phyloP scores from a whole-genome alignment of 2,113 vertebrate genomes.

The Megaleporinus macrocephalus region DNA sequence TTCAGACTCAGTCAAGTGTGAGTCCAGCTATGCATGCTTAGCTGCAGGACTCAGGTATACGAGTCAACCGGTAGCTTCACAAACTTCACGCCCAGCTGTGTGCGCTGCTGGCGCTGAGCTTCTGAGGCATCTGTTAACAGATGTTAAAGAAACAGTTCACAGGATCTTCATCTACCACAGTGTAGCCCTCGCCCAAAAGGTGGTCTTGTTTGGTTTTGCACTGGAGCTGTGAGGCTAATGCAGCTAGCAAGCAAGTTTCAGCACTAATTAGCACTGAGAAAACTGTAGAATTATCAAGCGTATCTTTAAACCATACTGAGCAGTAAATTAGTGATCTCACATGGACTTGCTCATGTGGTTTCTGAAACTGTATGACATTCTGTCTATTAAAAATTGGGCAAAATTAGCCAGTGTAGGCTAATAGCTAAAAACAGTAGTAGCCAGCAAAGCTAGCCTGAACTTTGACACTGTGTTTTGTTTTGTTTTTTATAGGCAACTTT shows the following conservation, averaged over 20 bases:
- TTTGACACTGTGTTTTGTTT: no score
- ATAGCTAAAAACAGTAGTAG: no score
- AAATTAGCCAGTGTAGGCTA: no score
- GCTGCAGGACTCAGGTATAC: conserved; percentile 13
- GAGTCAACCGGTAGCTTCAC: background rate
- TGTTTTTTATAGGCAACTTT: no score
- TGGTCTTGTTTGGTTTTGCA: background rate
- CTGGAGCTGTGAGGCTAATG: background rate
- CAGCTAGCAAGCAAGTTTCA: background rate
- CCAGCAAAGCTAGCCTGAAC: no score
- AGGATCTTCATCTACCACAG: background rate
- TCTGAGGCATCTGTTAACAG: conserved; percentile 3
- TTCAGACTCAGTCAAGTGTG: background rate
- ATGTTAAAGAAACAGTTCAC: background rate
- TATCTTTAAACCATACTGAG: no score
- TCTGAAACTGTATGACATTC: no score
- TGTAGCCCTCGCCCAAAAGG: background rate
- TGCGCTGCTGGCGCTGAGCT: background rate
- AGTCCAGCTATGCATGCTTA: background rate
- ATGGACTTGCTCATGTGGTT: no score
- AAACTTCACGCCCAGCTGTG: conserved; percentile 7
- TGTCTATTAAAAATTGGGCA: no score
- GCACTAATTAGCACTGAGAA: no score
- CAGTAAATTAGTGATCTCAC: no score
- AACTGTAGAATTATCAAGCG: no score